Percentiles rank a stretch among this genome's conserved stretches.
Evolutionary conservation across 2,797 vertebrate genomes (phyloP).

Genomic region (Tragelaphus oryx): DNA sequence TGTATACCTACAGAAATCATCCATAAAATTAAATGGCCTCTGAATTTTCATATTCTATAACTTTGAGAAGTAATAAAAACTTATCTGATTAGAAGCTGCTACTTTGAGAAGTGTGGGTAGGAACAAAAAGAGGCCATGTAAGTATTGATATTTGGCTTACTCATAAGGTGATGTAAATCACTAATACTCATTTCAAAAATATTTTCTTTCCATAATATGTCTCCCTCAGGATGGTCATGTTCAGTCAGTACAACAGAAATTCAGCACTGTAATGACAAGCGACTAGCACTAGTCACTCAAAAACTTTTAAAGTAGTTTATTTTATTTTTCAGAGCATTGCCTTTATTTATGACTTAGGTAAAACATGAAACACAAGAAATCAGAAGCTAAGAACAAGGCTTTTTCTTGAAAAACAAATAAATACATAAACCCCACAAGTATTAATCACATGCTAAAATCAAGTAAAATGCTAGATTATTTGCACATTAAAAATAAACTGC

Average conservation of each 20-base stretch:
- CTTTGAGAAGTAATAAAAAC: conserved; percentile 48
- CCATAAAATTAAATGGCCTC: neutral
- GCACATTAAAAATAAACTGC: conserved; percentile 4
- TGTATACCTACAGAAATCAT: neutral
- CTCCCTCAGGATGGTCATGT: neutral
- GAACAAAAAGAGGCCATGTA: neutral
- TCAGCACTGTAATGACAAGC: neutral
- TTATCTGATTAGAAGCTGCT: neutral
- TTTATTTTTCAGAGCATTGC: conserved; percentile 15
- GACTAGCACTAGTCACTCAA: neutral
- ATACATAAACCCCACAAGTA: neutral
- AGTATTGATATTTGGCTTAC: conserved; percentile 12
- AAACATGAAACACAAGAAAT: conserved; percentile 34
- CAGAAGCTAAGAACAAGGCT: neutral
- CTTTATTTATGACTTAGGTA: conserved; percentile 29
- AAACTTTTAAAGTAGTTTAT: conserved; percentile 22
- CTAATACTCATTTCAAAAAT: conserved; percentile 34
- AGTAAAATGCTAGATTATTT: neutral
- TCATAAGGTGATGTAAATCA: neutral
- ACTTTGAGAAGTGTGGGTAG: conserved; percentile 6
- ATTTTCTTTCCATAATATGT: neutral
- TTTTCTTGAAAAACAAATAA: conserved; percentile 28
- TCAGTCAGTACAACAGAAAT: conserved; percentile 13
- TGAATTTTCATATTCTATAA: conserved; percentile 20
- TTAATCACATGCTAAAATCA: conserved; percentile 34